These are phyloP conservation scores for Oopsacas minuta DNA, from an alignment of 37 sponge, comb jelly and placozoan genomes.

Conservation along the genomic window DNA sequence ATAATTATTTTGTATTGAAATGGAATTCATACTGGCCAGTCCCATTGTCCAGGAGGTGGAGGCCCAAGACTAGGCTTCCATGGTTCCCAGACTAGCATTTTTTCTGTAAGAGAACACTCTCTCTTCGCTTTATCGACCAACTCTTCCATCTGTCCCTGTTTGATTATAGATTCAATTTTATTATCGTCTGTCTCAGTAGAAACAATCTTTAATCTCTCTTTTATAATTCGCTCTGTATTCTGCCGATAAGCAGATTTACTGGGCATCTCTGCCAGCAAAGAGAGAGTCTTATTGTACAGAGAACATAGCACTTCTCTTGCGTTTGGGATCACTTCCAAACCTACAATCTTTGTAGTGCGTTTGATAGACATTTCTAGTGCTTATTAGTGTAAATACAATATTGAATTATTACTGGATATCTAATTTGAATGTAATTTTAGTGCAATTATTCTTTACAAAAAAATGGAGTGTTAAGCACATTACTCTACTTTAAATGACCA, in stretches of 20 bases:
- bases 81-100: neutral
- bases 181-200: neutral
- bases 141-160: slow-evolving; percentile 8
- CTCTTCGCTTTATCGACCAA: slow-evolving; percentile 3
- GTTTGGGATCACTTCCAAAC: neutral
- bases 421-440: no score
- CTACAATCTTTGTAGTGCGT: neutral
- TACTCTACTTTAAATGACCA: no score
- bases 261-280: neutral
- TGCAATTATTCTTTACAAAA: no score
- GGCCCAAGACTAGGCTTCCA: slow-evolving; percentile 3
- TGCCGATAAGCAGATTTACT: neutral
- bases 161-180: neutral
- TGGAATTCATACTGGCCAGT: neutral
- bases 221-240: neutral
- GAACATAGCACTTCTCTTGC: neutral
- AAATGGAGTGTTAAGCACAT: no score
- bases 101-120: slow-evolving; percentile 4
- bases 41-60: neutral
- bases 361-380: neutral
- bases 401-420: no score
- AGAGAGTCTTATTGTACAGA: neutral
- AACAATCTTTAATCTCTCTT: neutral
- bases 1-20: no score
- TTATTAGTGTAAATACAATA: no score